Percentiles rank a stretch among this genome's conserved stretches.
Evolutionary conservation across 1,140 invertebrate genomes (phyloP).

Genomic region (Tetranychus cinnabarinus): DNA sequence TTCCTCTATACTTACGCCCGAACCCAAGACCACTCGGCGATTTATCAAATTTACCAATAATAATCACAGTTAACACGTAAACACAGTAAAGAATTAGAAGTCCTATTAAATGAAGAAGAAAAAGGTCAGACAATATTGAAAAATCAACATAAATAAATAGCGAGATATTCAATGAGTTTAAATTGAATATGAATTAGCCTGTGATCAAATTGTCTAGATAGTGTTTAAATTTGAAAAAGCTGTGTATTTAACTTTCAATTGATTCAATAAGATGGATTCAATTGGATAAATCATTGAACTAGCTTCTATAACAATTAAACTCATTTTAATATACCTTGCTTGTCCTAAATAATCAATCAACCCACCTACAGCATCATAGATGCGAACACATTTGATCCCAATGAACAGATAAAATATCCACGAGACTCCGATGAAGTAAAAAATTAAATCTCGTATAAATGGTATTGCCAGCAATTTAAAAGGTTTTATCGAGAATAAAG

Average conservation of each 20-base stretch:
- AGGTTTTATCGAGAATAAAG: slow-evolving; percentile 30
- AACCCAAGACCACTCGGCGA: not conserved
- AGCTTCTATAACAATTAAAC: not conserved
- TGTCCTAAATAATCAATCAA: no score
- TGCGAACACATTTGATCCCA: not conserved
- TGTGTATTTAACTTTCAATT: not conserved
- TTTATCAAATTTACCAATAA: not conserved
- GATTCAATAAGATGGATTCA: not conserved
- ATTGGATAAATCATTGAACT: not conserved
- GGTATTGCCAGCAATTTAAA: slow-evolving; percentile 32
- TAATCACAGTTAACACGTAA: not conserved
- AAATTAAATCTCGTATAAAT: slow-evolving; percentile 37
- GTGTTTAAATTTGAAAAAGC: no score
- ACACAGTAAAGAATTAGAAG: not conserved
- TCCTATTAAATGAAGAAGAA: not conserved
- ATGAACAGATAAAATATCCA: slow-evolving; percentile 19
- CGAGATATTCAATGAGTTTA: not conserved
- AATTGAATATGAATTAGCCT: no score
- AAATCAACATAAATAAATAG: not conserved
- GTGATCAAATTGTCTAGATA: no score
- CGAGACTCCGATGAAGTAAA: slow-evolving; percentile 31
- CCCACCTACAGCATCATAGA: slow-evolving; percentile 1
- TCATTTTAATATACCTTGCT: no score
- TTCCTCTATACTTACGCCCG: no score
- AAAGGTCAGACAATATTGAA: not conserved